Evolutionary conservation across 2,113 vertebrate species (phyloP).

Genomic region (Lanius ludovicianus): DNA sequence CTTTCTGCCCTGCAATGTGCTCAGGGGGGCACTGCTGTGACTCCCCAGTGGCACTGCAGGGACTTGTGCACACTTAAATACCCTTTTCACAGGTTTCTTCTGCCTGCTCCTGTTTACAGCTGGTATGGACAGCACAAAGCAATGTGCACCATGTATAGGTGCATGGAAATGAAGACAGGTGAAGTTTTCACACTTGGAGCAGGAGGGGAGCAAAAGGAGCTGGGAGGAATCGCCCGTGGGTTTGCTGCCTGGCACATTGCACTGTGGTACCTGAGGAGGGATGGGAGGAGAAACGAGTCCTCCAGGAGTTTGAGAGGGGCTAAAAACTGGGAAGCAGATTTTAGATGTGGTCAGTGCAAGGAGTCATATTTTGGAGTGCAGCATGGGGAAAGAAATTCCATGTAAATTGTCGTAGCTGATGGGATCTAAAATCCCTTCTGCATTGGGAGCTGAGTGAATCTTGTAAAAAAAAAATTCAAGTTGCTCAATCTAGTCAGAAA

Average conservation of each 20-base stretch:
- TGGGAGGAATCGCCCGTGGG: not conserved
- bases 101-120: not conserved
- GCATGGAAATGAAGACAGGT: not conserved
- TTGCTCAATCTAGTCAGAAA: constrained; percentile 48
- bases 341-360: not conserved
- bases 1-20: not conserved
- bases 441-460: constrained; percentile 58
- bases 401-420: constrained; percentile 64
- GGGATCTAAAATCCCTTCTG: constrained; percentile 69
- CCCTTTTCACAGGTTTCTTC: not conserved
- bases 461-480: constrained; percentile 45
- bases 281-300: fast-evolving
- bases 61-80: fast-evolving
- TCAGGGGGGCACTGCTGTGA: not conserved
- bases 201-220: not conserved
- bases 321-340: not conserved
- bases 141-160: fast-evolving
- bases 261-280: not conserved
- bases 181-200: not conserved
- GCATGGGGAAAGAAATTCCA: not conserved
- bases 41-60: not conserved
- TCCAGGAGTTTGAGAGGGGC: not conserved
- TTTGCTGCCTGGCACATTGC: not conserved
- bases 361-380: not conserved
- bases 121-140: not conserved